These are phyloP conservation scores for Linnaemya tessellans DNA, from an alignment of 2,888 invertebrate species.

Conservation along the genomic window DNA sequence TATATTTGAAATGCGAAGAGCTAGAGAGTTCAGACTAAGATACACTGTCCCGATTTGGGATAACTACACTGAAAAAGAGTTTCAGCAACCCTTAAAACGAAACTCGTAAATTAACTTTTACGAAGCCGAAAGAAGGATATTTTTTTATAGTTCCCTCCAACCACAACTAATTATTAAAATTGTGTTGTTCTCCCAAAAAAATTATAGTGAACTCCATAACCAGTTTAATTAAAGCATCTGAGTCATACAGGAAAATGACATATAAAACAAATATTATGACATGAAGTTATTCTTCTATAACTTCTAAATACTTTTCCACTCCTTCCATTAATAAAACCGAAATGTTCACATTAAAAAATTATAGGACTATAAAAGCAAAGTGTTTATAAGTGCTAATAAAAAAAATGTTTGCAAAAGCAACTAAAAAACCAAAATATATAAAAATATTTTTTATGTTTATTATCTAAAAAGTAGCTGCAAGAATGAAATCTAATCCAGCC, in stretches of 20 bases:
- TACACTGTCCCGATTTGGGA: no score
- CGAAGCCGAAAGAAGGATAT: no score
- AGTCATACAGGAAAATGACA: not conserved
- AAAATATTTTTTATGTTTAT: conserved; percentile 47
- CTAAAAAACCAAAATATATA: conserved; percentile 3
- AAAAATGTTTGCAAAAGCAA: conserved; percentile 26
- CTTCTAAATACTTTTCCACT: not conserved
- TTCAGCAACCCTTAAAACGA: no score
- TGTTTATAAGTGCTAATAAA: conserved; percentile 10
- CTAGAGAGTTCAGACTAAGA: no score
- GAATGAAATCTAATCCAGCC: not conserved
- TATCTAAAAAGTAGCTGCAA: conserved; percentile 10
- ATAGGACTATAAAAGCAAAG: not conserved
- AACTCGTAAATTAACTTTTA: no score
- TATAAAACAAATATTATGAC: not conserved
- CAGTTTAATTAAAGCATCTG: no score
- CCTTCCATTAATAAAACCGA: not conserved
- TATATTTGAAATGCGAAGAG: no score
- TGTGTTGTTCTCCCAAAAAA: no score
- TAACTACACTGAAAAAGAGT: no score
- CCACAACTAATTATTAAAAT: no score
- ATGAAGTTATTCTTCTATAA: not conserved
- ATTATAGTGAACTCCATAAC: no score
- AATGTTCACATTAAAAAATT: not conserved
- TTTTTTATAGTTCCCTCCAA: no score